A percentile compares a stretch with the other conserved stretches of the same genome.
Evolutionary conservation across 2,888 invertebrate species (phyloP).

Genomic region (Tipula vernalis): DNA sequence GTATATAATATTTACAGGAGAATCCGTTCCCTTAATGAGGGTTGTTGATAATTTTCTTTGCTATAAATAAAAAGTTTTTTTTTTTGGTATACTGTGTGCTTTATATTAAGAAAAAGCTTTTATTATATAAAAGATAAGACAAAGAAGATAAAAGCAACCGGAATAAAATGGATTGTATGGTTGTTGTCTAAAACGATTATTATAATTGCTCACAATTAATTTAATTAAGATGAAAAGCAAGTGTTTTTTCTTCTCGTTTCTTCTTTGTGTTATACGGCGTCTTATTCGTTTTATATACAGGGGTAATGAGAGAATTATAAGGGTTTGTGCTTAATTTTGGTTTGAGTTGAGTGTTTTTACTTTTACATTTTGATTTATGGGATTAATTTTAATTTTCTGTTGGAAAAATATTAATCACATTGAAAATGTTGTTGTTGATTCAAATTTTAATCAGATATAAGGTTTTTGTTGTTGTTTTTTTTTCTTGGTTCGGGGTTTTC

Average conservation of each 20-base stretch:
- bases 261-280: neutral
- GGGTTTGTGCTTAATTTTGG: neutral
- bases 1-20: neutral
- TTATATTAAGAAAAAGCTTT: constrained; percentile 9
- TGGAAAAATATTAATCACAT: constrained; percentile 4
- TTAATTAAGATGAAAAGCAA: constrained; percentile 10
- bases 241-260: neutral
- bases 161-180: neutral
- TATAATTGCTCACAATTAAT: constrained; percentile 5
- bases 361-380: neutral
- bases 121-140: neutral
- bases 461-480: neutral
- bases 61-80: neutral
- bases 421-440: neutral
- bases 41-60: neutral
- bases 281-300: neutral
- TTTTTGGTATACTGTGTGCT: neutral
- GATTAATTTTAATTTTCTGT: neutral
- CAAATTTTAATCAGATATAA: neutral
- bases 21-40: neutral
- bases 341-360: neutral
- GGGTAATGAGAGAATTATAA: neutral
- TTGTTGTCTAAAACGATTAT: constrained; percentile 11
- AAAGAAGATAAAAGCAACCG: neutral
- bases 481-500: neutral